These are phyloP conservation scores for Bathybates hornii DNA, from an alignment of 2,113 vertebrate genomes.

Conservation along the genomic window DNA sequence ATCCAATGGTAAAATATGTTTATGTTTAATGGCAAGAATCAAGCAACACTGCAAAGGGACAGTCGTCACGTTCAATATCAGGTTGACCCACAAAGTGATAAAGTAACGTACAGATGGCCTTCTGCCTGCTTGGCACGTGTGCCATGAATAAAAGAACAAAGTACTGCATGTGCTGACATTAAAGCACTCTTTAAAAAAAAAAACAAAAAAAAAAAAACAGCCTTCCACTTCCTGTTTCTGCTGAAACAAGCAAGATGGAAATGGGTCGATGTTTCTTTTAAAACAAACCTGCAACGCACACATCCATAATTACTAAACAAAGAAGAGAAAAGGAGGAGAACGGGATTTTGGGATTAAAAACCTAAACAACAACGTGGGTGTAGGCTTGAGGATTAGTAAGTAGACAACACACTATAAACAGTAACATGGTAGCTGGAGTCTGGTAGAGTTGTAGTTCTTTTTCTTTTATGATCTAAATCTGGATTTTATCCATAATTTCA, in stretches of 20 bases:
- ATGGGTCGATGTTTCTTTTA: conserved; percentile 15
- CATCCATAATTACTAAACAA: conserved; percentile 24
- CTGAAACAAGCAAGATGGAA: conserved; percentile 42
- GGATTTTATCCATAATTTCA: background rate
- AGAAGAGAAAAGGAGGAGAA: background rate
- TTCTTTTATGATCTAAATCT: background rate
- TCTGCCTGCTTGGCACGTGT: conserved; percentile 5
- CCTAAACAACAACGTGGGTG: background rate
- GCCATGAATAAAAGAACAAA: conserved; percentile 62
- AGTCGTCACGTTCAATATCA: background rate
- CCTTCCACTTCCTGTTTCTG: conserved; percentile 38
- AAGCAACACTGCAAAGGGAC: background rate
- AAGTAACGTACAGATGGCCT: conserved; percentile 19
- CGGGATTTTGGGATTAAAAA: background rate
- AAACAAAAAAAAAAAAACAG: background rate
- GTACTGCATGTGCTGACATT: conserved; percentile 38
- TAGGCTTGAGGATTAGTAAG: background rate
- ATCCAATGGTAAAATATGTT: background rate
- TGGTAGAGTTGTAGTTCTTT: background rate
- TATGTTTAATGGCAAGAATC: background rate
- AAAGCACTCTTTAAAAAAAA: conserved; percentile 32
- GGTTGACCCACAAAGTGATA: background rate
- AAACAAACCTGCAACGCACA: background rate
- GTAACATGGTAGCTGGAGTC: background rate
- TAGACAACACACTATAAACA: background rate